Conservation (phyloP, 2,888 invertebrate species). For the Dasypolia templi region DNA sequence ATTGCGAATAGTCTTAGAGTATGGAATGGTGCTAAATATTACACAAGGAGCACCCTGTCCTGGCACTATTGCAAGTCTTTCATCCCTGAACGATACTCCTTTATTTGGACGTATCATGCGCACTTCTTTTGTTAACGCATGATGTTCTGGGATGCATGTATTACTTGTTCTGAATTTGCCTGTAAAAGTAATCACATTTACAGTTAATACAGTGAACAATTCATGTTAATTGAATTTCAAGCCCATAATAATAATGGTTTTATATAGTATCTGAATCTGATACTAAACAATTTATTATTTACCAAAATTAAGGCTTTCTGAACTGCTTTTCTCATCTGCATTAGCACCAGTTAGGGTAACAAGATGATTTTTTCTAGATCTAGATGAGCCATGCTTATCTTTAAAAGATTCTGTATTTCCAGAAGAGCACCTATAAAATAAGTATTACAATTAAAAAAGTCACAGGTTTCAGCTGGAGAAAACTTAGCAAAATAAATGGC, state of each 20-base stretch:
- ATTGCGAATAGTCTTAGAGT: slow-evolving; percentile 92
- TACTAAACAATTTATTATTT: slow-evolving; percentile 55
- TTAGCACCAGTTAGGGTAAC: slow-evolving; percentile 89
- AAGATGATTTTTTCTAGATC: slow-evolving; percentile 84
- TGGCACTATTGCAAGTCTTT: slow-evolving; percentile 95
- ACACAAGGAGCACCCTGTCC: slow-evolving; percentile 95
- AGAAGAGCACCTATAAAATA: slow-evolving; percentile 80
- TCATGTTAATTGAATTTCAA: background rate
- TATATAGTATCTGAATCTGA: slow-evolving; percentile 12
- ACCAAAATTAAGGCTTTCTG: slow-evolving; percentile 94
- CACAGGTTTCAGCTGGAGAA: background rate
- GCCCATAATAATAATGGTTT: slow-evolving; percentile 8
- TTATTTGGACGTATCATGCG: slow-evolving; percentile 91
- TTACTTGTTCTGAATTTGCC: slow-evolving; percentile 89
- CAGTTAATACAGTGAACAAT: slow-evolving; percentile 30
- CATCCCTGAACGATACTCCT: slow-evolving; percentile 93
- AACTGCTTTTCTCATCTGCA: slow-evolving; percentile 93
- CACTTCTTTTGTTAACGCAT: slow-evolving; percentile 90
- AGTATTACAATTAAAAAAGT: slow-evolving; percentile 24
- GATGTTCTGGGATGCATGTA: slow-evolving; percentile 90
- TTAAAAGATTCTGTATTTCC: slow-evolving; percentile 83
- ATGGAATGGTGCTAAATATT: slow-evolving; percentile 96
- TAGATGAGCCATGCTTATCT: slow-evolving; percentile 80
- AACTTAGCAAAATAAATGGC: background rate
- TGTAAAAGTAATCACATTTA: slow-evolving; percentile 61